These are phyloP conservation scores for Agapornis canus DNA, from an alignment of 2,797 vertebrate species.

Conservation along the genomic window DNA sequence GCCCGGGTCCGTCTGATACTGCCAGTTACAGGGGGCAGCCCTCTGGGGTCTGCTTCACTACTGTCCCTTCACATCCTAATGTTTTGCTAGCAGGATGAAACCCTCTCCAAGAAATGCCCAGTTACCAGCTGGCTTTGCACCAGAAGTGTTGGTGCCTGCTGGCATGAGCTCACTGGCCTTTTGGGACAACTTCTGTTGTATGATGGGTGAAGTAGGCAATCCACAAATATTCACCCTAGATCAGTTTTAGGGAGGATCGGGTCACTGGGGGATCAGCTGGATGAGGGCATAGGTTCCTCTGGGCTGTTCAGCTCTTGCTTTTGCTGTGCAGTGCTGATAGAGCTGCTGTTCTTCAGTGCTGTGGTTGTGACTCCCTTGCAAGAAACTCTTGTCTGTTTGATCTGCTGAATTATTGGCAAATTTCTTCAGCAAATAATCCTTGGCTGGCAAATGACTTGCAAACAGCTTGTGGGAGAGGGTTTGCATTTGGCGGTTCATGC, in stretches of 20 bases:
- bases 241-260: not conserved
- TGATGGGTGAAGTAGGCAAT: not conserved
- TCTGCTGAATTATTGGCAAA: slow-evolving; percentile 24
- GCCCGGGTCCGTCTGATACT: not conserved
- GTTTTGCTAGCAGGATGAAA: not conserved
- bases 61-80: rapidly evolving
- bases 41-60: not conserved
- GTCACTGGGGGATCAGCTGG: not conserved
- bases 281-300: rapidly evolving
- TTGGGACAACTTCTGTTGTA: not conserved
- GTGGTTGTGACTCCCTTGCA: rapidly evolving
- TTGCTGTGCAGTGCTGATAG: rapidly evolving
- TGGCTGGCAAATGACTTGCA: slow-evolving; percentile 41
- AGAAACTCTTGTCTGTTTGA: not conserved
- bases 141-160: rapidly evolving
- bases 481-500: not conserved
- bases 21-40: rapidly evolving
- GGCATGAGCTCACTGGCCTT: rapidly evolving
- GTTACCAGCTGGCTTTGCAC: not conserved
- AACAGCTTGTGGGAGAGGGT: slow-evolving; percentile 43
- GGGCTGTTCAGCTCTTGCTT: not conserved
- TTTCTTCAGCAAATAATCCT: slow-evolving; percentile 36
- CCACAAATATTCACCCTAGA: not conserved
- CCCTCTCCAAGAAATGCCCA: not conserved
- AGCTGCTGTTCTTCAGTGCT: not conserved